phyloP scores from a whole-genome alignment of 2,888 invertebrate genomes.

The Orchestes rusci region DNA sequence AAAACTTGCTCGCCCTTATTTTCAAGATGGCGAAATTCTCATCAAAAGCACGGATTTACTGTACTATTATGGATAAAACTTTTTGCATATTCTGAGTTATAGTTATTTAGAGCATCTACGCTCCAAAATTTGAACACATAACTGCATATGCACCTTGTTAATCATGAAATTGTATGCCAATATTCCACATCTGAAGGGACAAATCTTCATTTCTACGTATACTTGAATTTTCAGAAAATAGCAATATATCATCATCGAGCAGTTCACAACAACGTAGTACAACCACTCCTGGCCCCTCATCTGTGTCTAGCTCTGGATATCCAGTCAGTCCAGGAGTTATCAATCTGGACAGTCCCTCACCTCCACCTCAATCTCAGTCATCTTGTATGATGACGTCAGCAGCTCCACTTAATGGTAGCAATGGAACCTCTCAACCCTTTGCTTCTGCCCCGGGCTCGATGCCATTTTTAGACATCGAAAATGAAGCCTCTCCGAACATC shows the following conservation, averaged over 20 bases:
- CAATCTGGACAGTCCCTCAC: slow-evolving; percentile 58
- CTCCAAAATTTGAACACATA: no score
- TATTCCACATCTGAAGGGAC: no score
- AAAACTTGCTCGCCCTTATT: no score
- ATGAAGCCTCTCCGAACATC: slow-evolving; percentile 29
- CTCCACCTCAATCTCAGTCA: slow-evolving; percentile 44
- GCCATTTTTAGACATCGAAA: slow-evolving; percentile 40
- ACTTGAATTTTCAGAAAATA: slow-evolving; percentile 18
- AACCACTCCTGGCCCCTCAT: slow-evolving; percentile 42
- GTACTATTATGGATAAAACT: no score
- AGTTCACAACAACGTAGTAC: slow-evolving; percentile 42
- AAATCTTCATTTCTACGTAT: no score
- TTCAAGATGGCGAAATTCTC: no score
- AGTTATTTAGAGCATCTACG: no score
- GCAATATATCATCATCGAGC: slow-evolving; percentile 42
- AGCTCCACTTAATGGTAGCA: slow-evolving; percentile 1
- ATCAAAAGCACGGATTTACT: no score
- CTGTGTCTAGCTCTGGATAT: slow-evolving; percentile 56
- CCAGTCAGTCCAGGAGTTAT: slow-evolving; percentile 54
- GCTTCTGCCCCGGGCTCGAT: slow-evolving; percentile 27
- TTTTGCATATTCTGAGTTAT: no score
- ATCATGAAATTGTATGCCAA: no score
- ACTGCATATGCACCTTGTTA: no score
- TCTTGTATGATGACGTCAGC: slow-evolving; percentile 34
- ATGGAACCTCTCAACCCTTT: slow-evolving; percentile 13